Conservation (phyloP, 2,888 invertebrate genomes). For the Disparrhopalites patrizii region DNA sequence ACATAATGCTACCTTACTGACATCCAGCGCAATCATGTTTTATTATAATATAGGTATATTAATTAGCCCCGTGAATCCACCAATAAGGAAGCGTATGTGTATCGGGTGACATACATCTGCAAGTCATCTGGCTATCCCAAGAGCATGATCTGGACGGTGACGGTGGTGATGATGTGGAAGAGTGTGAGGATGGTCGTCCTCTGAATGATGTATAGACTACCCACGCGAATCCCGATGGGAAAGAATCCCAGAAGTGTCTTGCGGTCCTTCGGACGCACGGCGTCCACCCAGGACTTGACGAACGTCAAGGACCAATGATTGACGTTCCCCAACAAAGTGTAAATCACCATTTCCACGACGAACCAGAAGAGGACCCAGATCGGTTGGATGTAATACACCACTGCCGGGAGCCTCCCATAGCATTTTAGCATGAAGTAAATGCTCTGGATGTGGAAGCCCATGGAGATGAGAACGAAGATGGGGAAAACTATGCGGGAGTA, state of each 20-base stretch:
- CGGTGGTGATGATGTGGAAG: neutral
- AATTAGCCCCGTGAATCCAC: too few species aligned
- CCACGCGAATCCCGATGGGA: slow-evolving; percentile 1
- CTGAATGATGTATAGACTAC: neutral
- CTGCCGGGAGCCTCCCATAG: neutral
- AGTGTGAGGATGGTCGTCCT: neutral
- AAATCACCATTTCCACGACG: neutral
- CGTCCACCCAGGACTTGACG: neutral
- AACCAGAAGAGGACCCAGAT: neutral
- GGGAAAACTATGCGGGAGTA: neutral
- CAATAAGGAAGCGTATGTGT: too few species aligned
- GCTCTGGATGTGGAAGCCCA: neutral
- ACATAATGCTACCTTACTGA: too few species aligned
- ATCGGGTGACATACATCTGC: too few species aligned
- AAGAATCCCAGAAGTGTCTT: neutral
- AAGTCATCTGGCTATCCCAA: too few species aligned
- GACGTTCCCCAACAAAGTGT: neutral
- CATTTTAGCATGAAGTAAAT: neutral
- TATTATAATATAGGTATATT: too few species aligned
- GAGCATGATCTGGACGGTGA: neutral
- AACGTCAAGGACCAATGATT: neutral
- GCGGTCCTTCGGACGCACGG: neutral
- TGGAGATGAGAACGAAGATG: neutral
- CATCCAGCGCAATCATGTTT: too few species aligned
- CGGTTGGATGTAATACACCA: neutral